phyloP scores from a whole-genome alignment of 2,888 invertebrate genomes.

The Dione juno region DNA sequence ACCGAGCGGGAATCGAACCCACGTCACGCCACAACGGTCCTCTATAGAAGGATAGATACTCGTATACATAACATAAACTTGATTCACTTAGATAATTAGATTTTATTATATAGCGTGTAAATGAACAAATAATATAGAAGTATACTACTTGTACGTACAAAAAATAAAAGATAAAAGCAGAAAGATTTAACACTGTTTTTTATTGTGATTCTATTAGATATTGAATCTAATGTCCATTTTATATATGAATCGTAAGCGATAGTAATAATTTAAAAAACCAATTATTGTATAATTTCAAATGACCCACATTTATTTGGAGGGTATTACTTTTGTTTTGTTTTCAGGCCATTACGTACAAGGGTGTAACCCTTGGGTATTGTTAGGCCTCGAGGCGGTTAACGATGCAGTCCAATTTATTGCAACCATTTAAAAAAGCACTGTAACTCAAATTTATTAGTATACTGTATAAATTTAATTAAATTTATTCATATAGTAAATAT shows the following conservation, averaged over 20 bases:
- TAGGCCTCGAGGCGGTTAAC: constrained; percentile 1
- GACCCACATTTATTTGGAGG: constrained; percentile 13
- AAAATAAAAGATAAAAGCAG: no score
- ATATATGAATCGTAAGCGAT: neutral
- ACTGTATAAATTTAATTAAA: neutral
- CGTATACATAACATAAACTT: no score
- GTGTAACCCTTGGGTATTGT: constrained; percentile 8
- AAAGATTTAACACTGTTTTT: no score
- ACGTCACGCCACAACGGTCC: no score
- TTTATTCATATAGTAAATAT: neutral
- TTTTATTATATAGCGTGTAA: no score
- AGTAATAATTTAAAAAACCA: constrained; percentile 7
- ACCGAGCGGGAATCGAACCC: no score
- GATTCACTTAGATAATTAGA: no score
- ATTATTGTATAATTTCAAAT: constrained; percentile 1
- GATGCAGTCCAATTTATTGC: constrained; percentile 19
- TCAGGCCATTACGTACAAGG: constrained; percentile 1
- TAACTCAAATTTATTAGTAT: neutral
- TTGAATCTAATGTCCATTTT: no score
- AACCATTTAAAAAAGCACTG: neutral
- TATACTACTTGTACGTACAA: no score
- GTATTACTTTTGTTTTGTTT: constrained; percentile 22
- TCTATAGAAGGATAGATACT: no score
- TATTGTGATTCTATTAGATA: no score
- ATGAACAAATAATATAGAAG: no score